Base-by-base conservation (phyloP, 2,888 invertebrate genomes). In the Agrotis segetum region DNA sequence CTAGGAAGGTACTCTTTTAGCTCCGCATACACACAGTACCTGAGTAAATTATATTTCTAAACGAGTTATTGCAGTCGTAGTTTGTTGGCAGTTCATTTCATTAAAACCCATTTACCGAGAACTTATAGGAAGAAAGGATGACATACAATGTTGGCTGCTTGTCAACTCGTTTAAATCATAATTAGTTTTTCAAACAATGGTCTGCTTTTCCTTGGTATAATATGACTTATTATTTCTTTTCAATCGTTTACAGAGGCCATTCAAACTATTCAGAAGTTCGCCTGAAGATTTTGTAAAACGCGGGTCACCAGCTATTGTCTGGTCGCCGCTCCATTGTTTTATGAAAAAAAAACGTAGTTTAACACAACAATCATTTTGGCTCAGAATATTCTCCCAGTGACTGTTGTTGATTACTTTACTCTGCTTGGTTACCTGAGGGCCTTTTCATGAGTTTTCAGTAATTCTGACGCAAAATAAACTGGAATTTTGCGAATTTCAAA, bases 101-200 rank as follows among this genome's bases (percentile, higher is more conserved):
- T 58, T 29, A n/a, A 56, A 34, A 11, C 56, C 17, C 0, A 0
- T 55, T 24, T 47, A 61, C 29, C 16, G 3, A 19, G 19, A 61
- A 58, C 1, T 14, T 14, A 7, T 11, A 19, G n/a, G 50, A 50
- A 24, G n/a, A 13, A 53, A 40, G 1, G 55, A 77, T 73, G 44
- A 46, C 62, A 49, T 53, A 67, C 16, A 49, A 74, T 13, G 34
- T 62, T 56, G 16, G 9, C 24, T 34, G 16, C n/a, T n/a, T 34
- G 47, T 44, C 52, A 61, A 60, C 67, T 46, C 44, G 52, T 73
- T 44, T 13, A 24, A 73, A 47, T 46, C 21, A 58, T 40, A 46
- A 44, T 61, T 0, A 29, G 21, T 24, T 60, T 66, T 64, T 63
- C 17, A 47, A 62, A 62, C 60, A 58, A 69, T 49, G 16, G 34